phyloP scores from a whole-genome alignment of 2,113 vertebrate species.

The Rattus norvegicus region GRCr8 NC_086022.1:80696501-80697000 shows the following conservation, averaged over 20 bases:
- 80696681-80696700: background rate
- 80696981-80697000: conserved; percentile 42
- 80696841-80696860: background rate
- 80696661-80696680: no score
- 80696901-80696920: background rate
- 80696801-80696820: background rate
- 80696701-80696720: no score
- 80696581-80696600: background rate
- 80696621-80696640: no score
- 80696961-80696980: background rate
- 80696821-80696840: background rate
- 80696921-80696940: background rate
- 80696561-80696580: background rate
- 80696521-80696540: background rate
- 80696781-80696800: conserved; percentile 21
- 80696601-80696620: no score
- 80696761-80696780: background rate
- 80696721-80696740: background rate
- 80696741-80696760: background rate
- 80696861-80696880: background rate
- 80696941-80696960: background rate
- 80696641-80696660: fast-evolving
- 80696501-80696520: background rate
- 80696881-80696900: background rate
- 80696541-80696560: background rate